Evolutionary conservation across 2,888 invertebrate genomes (phyloP).

Genomic region (Peribatodes rhomboidaria): DNA sequence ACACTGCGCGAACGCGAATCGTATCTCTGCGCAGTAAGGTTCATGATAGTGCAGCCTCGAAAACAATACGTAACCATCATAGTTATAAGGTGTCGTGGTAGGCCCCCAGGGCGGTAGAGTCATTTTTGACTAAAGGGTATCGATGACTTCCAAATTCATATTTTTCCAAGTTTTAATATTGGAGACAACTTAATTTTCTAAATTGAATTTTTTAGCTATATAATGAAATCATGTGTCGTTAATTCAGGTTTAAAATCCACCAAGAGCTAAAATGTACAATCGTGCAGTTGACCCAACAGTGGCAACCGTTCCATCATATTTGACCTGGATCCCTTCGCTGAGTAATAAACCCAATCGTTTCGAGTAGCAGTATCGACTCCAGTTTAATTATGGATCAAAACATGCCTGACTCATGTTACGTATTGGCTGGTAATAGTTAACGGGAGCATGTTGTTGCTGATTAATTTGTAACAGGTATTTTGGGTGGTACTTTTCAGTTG

Average conservation of each 20-base stretch:
- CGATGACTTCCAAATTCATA: too few relatives aligned
- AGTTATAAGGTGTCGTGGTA: too few relatives aligned
- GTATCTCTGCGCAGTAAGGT: too few relatives aligned
- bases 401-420: slow-evolving; percentile 40
- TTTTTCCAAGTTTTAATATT: too few relatives aligned
- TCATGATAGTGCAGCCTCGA: too few relatives aligned
- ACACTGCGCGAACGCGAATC: too few relatives aligned
- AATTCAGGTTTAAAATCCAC: background rate
- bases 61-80: too few relatives aligned
- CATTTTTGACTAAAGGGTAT: too few relatives aligned
- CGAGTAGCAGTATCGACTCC: slow-evolving; percentile 26
- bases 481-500: background rate
- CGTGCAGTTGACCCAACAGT: slow-evolving; percentile 1
- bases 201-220: too few relatives aligned
- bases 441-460: slow-evolving; percentile 22
- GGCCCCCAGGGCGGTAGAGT: too few relatives aligned
- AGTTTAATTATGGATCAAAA: slow-evolving; percentile 51
- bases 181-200: too few relatives aligned
- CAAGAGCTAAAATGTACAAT: background rate
- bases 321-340: slow-evolving; percentile 28
- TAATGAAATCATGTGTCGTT: too few relatives aligned
- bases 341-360: slow-evolving; percentile 34
- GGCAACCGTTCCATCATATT: slow-evolving; percentile 15
- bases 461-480: background rate
- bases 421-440: slow-evolving; percentile 22